A percentile compares a stretch with the other conserved stretches of the same genome.
phyloP scores from a whole-genome alignment of 2,888 invertebrate genomes.

The Laothoe populi region DNA sequence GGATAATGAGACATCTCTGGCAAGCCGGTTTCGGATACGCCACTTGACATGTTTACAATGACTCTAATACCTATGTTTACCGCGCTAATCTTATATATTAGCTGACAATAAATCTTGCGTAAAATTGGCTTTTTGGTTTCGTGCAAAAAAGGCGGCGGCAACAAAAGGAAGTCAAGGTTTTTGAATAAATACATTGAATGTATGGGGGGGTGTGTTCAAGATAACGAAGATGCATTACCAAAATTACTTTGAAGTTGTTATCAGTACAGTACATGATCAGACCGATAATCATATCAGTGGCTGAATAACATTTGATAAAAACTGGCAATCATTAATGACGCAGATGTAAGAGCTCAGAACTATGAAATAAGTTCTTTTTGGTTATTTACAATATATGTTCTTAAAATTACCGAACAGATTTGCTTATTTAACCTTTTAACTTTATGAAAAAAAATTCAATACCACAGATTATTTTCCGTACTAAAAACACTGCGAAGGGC shows the following conservation, averaged over 20 bases:
- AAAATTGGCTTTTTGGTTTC: not conserved
- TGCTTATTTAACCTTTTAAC: no score
- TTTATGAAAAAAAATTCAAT: no score
- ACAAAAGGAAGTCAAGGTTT: slow-evolving; percentile 9
- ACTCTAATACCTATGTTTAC: not conserved
- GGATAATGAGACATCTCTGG: not conserved
- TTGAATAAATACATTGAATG: not conserved
- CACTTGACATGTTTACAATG: slow-evolving; percentile 17
- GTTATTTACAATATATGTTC: no score
- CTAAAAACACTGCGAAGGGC: no score
- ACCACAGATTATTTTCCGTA: no score
- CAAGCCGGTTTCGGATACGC: not conserved
- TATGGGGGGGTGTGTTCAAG: not conserved
- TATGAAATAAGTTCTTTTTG: no score
- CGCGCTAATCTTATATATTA: slow-evolving; percentile 1
- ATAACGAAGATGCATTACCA: not conserved
- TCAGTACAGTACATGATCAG: not conserved
- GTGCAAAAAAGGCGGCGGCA: not conserved
- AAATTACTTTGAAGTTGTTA: not conserved
- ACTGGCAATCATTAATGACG: no score
- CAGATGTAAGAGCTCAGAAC: no score
- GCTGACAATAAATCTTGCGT: slow-evolving; percentile 13
- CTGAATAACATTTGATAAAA: no score
- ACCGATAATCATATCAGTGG: not conserved
- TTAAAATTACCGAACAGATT: no score